phyloP scores from a whole-genome alignment of 2,888 invertebrate species.

The Lithophane leautieri region DNA sequence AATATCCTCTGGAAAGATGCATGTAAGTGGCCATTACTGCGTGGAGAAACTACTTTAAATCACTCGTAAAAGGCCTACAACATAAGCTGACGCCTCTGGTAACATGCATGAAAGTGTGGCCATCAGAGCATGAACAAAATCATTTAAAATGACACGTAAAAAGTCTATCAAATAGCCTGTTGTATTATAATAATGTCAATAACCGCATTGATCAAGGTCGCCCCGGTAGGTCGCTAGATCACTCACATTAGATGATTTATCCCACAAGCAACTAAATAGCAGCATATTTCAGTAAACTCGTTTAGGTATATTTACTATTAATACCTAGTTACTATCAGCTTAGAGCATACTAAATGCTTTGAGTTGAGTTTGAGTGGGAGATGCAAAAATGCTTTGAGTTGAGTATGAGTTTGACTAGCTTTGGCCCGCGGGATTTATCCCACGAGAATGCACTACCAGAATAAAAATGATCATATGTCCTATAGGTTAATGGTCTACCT shows the following conservation, averaged over 20 bases:
- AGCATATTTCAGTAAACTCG: constrained; percentile 1
- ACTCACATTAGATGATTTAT: constrained; percentile 25
- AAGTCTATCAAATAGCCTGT: neutral
- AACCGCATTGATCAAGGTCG: constrained; percentile 22
- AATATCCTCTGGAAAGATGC: neutral
- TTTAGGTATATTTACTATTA: too few relatives aligned
- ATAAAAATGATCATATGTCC: neutral
- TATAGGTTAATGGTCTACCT: neutral
- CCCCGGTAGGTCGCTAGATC: constrained; percentile 31
- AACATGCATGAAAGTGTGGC: neutral
- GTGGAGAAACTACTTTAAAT: neutral
- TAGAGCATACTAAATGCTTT: too few relatives aligned
- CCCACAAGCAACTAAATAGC: constrained; percentile 3
- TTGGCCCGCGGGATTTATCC: too few relatives aligned
- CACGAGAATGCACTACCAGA: neutral
- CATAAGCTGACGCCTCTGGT: too few relatives aligned
- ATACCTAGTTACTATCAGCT: too few relatives aligned
- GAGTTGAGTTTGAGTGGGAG: too few relatives aligned
- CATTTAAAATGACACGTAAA: neutral
- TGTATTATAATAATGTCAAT: constrained; percentile 20
- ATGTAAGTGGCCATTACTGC: neutral
- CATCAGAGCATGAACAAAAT: neutral
- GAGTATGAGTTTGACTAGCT: too few relatives aligned
- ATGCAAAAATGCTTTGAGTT: too few relatives aligned
- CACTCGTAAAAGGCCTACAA: neutral